These are phyloP conservation scores for Boloria euphrosyne DNA, from an alignment of 2,888 invertebrate species.

Conservation along the genomic window DNA sequence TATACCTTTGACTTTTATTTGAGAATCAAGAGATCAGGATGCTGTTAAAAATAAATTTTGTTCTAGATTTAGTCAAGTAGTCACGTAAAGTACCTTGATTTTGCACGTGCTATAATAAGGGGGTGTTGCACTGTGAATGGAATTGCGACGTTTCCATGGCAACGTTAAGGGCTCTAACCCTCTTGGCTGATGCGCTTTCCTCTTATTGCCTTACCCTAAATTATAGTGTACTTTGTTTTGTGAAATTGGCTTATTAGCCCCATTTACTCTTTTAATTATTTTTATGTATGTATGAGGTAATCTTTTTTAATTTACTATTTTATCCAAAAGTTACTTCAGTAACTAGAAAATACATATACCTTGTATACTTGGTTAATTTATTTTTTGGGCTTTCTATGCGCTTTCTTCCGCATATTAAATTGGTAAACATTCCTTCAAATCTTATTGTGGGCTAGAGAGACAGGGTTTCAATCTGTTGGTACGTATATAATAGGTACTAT, in stretches of 20 bases:
- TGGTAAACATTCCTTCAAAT: no score
- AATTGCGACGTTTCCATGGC: constrained; percentile 68
- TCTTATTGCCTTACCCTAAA: constrained; percentile 39
- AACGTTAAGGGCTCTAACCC: constrained; percentile 71
- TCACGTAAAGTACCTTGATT: constrained; percentile 38
- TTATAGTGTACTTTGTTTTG: constrained; percentile 7
- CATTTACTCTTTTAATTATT: neutral
- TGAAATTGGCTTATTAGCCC: neutral
- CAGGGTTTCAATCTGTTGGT: no score
- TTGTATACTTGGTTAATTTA: no score
- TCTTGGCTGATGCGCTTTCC: constrained; percentile 45
- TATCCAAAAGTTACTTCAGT: no score
- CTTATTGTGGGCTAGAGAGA: no score
- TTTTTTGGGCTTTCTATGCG: no score
- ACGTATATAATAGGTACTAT: no score
- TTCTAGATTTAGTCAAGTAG: constrained; percentile 25
- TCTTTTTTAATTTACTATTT: no score
- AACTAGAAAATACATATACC: no score
- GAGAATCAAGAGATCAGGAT: constrained; percentile 6
- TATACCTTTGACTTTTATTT: constrained; percentile 19
- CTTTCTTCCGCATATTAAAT: no score
- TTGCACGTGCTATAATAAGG: constrained; percentile 52
- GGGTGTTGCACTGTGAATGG: constrained; percentile 59
- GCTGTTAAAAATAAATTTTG: constrained; percentile 15
- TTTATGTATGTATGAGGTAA: no score